Evolutionary conservation across 2,797 vertebrate species (phyloP).

Genomic region (Streptopelia turtur): DNA sequence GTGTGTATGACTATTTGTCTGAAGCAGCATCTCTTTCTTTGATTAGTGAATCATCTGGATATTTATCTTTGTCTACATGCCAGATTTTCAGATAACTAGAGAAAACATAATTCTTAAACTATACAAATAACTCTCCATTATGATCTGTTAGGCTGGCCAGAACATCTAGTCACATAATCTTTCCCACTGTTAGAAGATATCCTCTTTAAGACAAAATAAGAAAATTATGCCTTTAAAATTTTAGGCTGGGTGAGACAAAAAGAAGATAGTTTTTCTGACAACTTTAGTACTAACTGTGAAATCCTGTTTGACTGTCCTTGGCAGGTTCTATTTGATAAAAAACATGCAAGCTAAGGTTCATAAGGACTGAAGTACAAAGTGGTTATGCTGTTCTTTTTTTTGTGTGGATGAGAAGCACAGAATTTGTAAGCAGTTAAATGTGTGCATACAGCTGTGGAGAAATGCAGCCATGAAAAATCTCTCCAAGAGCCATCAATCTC

Average conservation of each 20-base stretch:
- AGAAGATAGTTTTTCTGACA: background rate
- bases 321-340: background rate
- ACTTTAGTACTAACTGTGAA: background rate
- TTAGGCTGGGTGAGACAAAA: background rate
- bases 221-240: background rate
- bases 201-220: background rate
- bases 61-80: background rate
- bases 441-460: background rate
- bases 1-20: background rate
- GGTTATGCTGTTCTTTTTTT: background rate
- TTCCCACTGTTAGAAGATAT: background rate
- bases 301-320: background rate
- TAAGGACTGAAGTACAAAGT: background rate
- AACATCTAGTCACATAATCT: background rate
- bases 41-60: background rate
- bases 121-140: background rate
- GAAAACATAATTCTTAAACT: background rate
- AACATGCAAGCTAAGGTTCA: background rate
- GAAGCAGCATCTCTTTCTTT: background rate
- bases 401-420: background rate
- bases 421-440: background rate
- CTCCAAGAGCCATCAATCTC: background rate
- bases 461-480: background rate
- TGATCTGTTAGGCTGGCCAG: background rate
- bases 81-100: background rate